A percentile compares a stretch with the other conserved stretches of the same genome.
These are phyloP conservation scores for Frankliniella fusca DNA, from an alignment of 2,888 invertebrate genomes.

Conservation along the genomic window DNA sequence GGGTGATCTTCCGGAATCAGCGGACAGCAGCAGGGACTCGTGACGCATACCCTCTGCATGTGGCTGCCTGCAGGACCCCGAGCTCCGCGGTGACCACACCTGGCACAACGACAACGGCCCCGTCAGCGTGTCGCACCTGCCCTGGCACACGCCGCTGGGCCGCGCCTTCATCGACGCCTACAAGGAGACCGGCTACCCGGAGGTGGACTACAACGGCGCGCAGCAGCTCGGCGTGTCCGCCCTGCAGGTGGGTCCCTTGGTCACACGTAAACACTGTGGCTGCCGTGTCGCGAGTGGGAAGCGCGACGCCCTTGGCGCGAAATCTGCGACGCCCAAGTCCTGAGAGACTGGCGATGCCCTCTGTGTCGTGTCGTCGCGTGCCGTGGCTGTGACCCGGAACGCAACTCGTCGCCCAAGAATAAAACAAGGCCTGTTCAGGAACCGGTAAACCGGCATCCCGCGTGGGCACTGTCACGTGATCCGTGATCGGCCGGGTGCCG, in stretches of 20 bases:
- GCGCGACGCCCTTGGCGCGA: background rate
- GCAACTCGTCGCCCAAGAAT: no score
- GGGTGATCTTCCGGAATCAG: no score
- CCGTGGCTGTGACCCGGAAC: no score
- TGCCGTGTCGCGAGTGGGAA: background rate
- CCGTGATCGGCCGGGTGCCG: no score
- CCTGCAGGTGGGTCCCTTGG: conserved; percentile 53
- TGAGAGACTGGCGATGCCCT: background rate
- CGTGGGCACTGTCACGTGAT: no score
- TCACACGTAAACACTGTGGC: background rate
- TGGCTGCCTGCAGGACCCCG: conserved; percentile 73
- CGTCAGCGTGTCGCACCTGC: conserved; percentile 55
- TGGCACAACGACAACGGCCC: conserved; percentile 56
- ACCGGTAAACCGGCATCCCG: no score
- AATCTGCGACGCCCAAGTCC: background rate
- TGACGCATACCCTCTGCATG: conserved; percentile 58
- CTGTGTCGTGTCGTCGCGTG: no score
- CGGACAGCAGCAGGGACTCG: conserved; percentile 34
- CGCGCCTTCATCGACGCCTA: conserved; percentile 80
- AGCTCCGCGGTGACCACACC: conserved; percentile 54
- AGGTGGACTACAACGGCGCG: conserved; percentile 76
- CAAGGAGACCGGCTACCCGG: conserved; percentile 75
- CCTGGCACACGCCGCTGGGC: conserved; percentile 76
- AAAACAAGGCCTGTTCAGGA: no score
- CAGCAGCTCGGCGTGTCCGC: conserved; percentile 76